A percentile compares a stretch with the other conserved stretches of the same genome.
Evolutionary conservation across 2,113 vertebrate species (phyloP).

Genomic region (Dolichallabes microphthalmus): DNA sequence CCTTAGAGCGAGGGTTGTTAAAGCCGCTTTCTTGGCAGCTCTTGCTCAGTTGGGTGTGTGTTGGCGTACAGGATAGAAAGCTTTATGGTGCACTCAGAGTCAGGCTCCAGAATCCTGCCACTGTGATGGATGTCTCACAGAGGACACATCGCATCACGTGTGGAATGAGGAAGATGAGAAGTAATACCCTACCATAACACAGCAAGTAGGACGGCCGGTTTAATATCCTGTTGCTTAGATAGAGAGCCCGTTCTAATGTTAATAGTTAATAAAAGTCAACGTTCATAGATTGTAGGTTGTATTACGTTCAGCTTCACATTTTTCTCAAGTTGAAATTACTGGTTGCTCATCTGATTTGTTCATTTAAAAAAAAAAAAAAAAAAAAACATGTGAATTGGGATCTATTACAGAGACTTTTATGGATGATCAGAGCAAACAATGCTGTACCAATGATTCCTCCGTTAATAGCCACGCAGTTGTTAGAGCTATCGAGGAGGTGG

Average conservation of each 20-base stretch:
- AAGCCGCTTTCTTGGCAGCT: background rate
- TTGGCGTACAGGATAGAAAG: constrained; percentile 1
- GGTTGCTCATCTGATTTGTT: too few species aligned
- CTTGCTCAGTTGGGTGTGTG: background rate
- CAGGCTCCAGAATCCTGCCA: constrained; percentile 32
- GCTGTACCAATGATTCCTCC: background rate
- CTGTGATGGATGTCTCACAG: constrained; percentile 33
- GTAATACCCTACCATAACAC: background rate
- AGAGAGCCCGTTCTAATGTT: background rate
- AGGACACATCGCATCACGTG: background rate
- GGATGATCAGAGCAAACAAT: background rate
- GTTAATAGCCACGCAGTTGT: background rate
- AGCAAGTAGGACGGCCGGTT: background rate
- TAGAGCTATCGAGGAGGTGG: background rate
- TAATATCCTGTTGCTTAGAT: background rate
- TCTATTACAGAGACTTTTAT: constrained; percentile 11
- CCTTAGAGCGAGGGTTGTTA: background rate
- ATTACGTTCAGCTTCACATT: background rate
- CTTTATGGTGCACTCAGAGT: constrained; percentile 24
- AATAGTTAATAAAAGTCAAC: background rate
- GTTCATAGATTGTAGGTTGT: background rate
- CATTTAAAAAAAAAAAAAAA: background rate
- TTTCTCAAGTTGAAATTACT: background rate
- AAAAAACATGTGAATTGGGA: background rate
- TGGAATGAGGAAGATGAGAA: background rate